Conservation (phyloP, 1,140 invertebrate genomes). For the Diorhabda carinulata region DNA sequence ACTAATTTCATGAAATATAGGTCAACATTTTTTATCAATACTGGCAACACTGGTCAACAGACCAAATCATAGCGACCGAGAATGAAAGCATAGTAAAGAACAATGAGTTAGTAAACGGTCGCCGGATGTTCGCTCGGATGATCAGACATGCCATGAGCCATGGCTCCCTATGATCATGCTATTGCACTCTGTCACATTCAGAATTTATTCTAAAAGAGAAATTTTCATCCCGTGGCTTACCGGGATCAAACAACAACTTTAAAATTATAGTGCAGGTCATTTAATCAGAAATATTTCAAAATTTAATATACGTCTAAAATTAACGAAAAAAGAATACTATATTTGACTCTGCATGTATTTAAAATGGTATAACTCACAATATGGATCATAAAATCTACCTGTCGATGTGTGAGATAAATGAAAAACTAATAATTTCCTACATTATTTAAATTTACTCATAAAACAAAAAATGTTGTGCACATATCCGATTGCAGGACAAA, state of each 20-base stretch:
- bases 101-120: not conserved
- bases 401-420: too few species aligned
- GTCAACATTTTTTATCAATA: too few species aligned
- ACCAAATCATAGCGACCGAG: too few species aligned
- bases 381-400: too few species aligned
- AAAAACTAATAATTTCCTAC: too few species aligned
- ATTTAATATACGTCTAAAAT: not conserved
- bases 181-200: not conserved
- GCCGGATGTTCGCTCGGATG: conserved; percentile 13
- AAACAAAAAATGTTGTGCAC: too few species aligned
- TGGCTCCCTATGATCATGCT: not conserved
- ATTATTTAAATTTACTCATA: too few species aligned
- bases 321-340: conserved; percentile 22
- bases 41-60: too few species aligned
- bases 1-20: too few species aligned
- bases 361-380: too few species aligned
- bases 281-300: not conserved
- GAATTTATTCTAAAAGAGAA: not conserved
- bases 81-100: not conserved
- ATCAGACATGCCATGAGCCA: conserved; percentile 6
- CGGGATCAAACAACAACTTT: not conserved
- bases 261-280: conserved; percentile 6
- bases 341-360: too few species aligned
- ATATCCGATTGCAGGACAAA: too few species aligned
- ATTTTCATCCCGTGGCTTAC: not conserved